Evolutionary conservation across 2,113 vertebrate genomes (phyloP).

Genomic region (Psephotus haematonotus): DNA sequence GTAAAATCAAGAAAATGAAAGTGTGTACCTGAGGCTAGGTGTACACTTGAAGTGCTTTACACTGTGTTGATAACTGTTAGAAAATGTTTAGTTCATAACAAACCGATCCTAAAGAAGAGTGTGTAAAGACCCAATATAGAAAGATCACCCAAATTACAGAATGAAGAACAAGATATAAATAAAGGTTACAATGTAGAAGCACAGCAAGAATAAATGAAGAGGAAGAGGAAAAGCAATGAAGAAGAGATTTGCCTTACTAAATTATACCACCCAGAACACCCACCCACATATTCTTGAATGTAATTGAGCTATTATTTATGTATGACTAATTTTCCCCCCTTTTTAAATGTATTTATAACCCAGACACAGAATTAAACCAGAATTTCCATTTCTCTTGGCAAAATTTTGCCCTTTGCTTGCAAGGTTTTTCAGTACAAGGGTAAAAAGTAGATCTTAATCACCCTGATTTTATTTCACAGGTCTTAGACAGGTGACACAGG

Average conservation of each 20-base stretch:
- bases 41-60: background rate
- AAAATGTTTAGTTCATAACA: background rate
- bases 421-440: background rate
- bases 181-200: background rate
- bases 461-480: background rate
- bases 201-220: constrained; percentile 18
- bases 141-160: background rate
- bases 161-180: background rate
- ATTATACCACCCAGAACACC: constrained; percentile 33
- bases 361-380: constrained; percentile 22
- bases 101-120: background rate
- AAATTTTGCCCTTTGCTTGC: background rate
- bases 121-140: background rate
- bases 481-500: background rate
- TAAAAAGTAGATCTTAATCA: background rate
- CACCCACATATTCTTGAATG: constrained; percentile 20
- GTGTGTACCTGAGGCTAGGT: background rate
- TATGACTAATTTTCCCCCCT: background rate
- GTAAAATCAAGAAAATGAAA: background rate
- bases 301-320: constrained; percentile 48
- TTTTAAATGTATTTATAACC: constrained; percentile 31
- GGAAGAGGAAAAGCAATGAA: constrained; percentile 21
- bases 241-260: background rate
- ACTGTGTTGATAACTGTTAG: background rate
- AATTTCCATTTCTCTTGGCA: constrained; percentile 29